Evolutionary conservation across 1,140 invertebrate species (phyloP).

Genomic region (Lasioglossum baleicum): DNA sequence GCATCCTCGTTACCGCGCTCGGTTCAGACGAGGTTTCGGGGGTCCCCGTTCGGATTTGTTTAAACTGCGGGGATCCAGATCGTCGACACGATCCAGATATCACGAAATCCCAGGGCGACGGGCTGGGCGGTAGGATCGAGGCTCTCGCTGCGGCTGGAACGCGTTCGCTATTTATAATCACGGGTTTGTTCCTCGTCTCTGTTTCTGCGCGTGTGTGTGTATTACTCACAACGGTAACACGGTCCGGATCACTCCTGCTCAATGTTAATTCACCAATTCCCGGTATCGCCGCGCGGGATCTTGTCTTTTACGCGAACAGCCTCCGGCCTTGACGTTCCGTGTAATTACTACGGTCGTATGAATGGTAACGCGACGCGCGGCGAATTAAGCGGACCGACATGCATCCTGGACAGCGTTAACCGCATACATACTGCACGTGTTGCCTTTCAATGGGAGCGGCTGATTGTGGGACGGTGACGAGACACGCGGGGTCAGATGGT

Average conservation of each 20-base stretch:
- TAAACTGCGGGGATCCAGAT: constrained; percentile 2
- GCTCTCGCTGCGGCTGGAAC: neutral
- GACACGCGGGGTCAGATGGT: neutral
- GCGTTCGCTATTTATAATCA: constrained; percentile 45
- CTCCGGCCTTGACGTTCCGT: constrained; percentile 32
- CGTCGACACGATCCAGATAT: constrained; percentile 41
- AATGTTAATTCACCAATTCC: constrained; percentile 40
- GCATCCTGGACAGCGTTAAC: constrained; percentile 5
- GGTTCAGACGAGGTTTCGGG: constrained; percentile 24
- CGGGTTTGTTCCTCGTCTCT: neutral
- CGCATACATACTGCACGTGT: neutral
- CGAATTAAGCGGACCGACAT: neutral
- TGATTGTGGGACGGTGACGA: neutral
- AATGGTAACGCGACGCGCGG: neutral
- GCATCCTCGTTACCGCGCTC: constrained; percentile 56
- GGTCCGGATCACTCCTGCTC: neutral
- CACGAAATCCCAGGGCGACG: constrained; percentile 2
- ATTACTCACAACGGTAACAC: too few relatives aligned
- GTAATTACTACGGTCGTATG: constrained; percentile 31
- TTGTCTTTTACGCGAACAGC: constrained; percentile 17
- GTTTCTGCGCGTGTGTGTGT: too few relatives aligned
- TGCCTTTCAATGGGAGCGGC: neutral
- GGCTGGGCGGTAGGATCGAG: neutral
- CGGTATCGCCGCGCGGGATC: constrained; percentile 16
- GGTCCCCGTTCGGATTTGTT: constrained; percentile 36